These are phyloP conservation scores for Heliconius nattereri DNA, from an alignment of 1,140 invertebrate species.

Conservation along the genomic window DNA sequence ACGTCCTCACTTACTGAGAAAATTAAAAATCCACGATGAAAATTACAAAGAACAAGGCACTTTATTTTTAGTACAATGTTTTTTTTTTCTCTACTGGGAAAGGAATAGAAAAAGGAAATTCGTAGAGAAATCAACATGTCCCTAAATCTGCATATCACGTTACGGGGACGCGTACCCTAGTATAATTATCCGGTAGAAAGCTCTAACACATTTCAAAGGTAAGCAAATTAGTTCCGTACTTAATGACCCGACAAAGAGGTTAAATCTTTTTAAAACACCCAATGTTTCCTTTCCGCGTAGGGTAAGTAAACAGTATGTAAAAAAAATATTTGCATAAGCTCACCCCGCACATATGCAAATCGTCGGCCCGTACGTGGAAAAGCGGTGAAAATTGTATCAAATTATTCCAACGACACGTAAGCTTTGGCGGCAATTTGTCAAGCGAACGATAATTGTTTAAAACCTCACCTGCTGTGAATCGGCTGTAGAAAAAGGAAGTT, in stretches of 20 bases:
- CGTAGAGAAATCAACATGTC: slow-evolving; percentile 40
- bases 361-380: slow-evolving; percentile 65
- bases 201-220: slow-evolving; percentile 79
- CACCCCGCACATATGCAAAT: slow-evolving; percentile 76
- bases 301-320: slow-evolving; percentile 73
- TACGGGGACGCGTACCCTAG: slow-evolving; percentile 65
- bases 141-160: slow-evolving; percentile 74
- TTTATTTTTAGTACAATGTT: slow-evolving; percentile 13
- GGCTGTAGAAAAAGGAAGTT: slow-evolving; percentile 41
- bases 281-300: slow-evolving; percentile 70
- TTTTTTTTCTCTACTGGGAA: slow-evolving; percentile 3
- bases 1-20: slow-evolving; percentile 49
- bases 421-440: slow-evolving; percentile 77
- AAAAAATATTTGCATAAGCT: slow-evolving; percentile 79
- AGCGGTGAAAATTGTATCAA: slow-evolving; percentile 78
- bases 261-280: slow-evolving; percentile 80
- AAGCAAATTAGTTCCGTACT: slow-evolving; percentile 80
- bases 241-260: slow-evolving; percentile 80
- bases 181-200: slow-evolving; percentile 74
- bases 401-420: slow-evolving; percentile 75
- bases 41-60: slow-evolving; percentile 17
- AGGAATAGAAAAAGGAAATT: slow-evolving; percentile 29
- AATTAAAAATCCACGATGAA: slow-evolving; percentile 55
- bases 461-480: slow-evolving; percentile 58
- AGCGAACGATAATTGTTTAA: slow-evolving; percentile 74